These are phyloP conservation scores for Ostrea edulis DNA, from an alignment of 1,140 invertebrate species.

Conservation along the genomic window DNA sequence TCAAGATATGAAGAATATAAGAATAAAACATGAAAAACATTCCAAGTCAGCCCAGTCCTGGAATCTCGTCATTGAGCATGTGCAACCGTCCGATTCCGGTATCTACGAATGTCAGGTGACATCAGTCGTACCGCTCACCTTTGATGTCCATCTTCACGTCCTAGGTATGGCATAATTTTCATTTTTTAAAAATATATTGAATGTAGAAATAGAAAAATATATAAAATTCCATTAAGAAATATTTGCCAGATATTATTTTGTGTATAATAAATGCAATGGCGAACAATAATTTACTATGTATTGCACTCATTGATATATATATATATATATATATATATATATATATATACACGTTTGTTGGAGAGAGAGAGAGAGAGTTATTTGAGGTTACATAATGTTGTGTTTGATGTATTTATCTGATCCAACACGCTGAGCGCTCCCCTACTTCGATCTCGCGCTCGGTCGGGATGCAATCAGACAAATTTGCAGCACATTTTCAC, in stretches of 20 bases:
- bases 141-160: constrained; percentile 31
- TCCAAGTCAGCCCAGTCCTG: not conserved
- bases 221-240: too few relatives aligned
- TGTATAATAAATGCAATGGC: not conserved
- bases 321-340: too few relatives aligned
- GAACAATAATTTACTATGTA: not conserved
- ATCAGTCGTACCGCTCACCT: constrained; percentile 8
- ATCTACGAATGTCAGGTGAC: constrained; percentile 48
- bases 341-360: not conserved
- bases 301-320: not conserved
- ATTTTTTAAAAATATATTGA: not conserved
- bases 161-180: constrained; percentile 33
- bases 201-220: not conserved
- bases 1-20: constrained; percentile 4
- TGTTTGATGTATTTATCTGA: not conserved
- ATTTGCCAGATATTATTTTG: too few relatives aligned
- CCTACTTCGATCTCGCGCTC: not conserved
- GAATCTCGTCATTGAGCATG: constrained; percentile 43
- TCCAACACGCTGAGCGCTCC: not conserved
- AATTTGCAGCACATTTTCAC: not conserved
- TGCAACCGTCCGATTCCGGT: constrained; percentile 42
- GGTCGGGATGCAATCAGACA: not conserved
- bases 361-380: constrained; percentile 4
- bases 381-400: not conserved
- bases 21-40: constrained; percentile 6